Conservation (phyloP, 2,888 invertebrate species). For the Ariolimax columbianus region DNA sequence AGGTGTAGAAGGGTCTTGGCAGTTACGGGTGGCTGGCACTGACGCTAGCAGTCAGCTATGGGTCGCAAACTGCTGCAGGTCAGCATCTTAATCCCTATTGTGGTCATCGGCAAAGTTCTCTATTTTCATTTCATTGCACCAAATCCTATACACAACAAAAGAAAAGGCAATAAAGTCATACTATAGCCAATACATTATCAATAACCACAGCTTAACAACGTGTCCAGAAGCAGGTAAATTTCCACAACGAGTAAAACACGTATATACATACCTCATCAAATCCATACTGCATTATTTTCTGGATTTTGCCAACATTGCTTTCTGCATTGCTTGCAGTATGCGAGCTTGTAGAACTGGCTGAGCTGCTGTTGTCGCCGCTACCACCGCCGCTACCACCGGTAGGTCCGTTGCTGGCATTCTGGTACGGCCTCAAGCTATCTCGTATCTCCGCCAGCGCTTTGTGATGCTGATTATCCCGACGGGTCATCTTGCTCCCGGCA, state of each 20-base stretch:
- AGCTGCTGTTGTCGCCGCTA: constrained; percentile 19
- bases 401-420: constrained; percentile 43
- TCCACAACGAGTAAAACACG: background rate
- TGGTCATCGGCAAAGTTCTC: no score
- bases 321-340: constrained; percentile 50
- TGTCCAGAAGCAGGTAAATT: no score
- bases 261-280: constrained; percentile 61
- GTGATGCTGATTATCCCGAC: constrained; percentile 85
- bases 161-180: no score
- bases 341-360: constrained; percentile 48
- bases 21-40: no score
- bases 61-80: no score
- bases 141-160: no score
- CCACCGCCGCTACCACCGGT: background rate
- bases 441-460: constrained; percentile 92
- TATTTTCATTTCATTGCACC: no score
- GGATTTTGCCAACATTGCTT: constrained; percentile 55
- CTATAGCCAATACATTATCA: no score
- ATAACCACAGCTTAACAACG: no score
- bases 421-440: constrained; percentile 88
- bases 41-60: no score
- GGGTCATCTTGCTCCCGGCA: constrained; percentile 55
- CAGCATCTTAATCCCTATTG: no score
- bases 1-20: no score
- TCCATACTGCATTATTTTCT: constrained; percentile 56